Evolutionary conservation across 2,113 vertebrate genomes (phyloP).

Genomic region (Todiramphus saurophagus): DNA sequence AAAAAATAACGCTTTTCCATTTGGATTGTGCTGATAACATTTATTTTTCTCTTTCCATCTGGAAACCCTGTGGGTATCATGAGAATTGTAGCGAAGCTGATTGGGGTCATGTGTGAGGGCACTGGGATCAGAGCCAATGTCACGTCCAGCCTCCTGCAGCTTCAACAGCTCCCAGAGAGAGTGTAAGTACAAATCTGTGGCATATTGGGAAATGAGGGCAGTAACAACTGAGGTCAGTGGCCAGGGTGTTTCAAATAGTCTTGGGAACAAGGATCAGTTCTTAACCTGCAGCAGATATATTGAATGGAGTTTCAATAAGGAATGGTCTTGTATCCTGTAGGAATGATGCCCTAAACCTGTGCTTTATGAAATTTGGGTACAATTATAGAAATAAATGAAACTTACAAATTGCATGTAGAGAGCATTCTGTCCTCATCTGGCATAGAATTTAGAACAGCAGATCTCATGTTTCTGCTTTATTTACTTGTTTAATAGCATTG

Average conservation of each 20-base stretch:
- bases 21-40: slow-evolving; percentile 53
- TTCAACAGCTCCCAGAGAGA: slow-evolving; percentile 59
- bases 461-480: not conserved
- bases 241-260: slow-evolving; percentile 51
- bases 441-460: not conserved
- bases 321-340: not conserved
- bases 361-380: not conserved
- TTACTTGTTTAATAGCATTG: not conserved
- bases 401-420: not conserved
- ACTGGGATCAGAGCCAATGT: slow-evolving; percentile 72
- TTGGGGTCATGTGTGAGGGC: slow-evolving; percentile 70
- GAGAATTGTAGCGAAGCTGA: slow-evolving; percentile 66
- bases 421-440: not conserved
- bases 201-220: slow-evolving; percentile 43
- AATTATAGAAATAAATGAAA: not conserved
- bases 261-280: slow-evolving; percentile 14
- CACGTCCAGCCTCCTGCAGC: slow-evolving; percentile 53
- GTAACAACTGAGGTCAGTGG: slow-evolving; percentile 57
- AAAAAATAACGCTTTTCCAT: slow-evolving; percentile 7
- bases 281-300: not conserved
- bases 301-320: not conserved
- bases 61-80: slow-evolving; percentile 65
- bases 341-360: not conserved
- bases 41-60: slow-evolving; percentile 60
- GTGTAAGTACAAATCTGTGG: slow-evolving; percentile 67